phyloP scores from a whole-genome alignment of 2,113 vertebrate species.

The Synchiropus splendidus region DNA sequence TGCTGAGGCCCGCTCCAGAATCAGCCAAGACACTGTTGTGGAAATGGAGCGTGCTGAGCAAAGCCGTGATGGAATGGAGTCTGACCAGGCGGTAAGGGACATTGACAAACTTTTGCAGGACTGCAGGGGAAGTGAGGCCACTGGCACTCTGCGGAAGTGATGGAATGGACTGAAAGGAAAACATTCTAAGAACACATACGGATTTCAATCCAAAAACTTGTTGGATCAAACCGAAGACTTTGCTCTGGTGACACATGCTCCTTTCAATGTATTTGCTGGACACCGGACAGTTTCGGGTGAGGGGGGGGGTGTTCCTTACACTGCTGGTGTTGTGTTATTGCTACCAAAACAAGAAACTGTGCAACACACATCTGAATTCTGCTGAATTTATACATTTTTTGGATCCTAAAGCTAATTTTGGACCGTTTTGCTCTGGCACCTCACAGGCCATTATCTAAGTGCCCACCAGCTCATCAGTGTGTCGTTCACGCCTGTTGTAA shows the following conservation, averaged over 20 bases:
- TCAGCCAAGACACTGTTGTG: constrained; percentile 63
- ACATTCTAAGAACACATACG: too few species aligned
- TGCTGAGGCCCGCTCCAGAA: constrained; percentile 77
- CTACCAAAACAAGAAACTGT: constrained; percentile 30
- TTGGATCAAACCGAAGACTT: constrained; percentile 23
- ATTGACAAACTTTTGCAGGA: constrained; percentile 98
- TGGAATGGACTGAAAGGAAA: constrained; percentile 18
- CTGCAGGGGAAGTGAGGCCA: constrained; percentile 84
- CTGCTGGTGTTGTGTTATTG: constrained; percentile 6
- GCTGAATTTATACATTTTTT: constrained; percentile 58
- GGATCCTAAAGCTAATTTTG: constrained; percentile 56
- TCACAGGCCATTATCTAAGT: constrained; percentile 93
- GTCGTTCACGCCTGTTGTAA: constrained; percentile 56
- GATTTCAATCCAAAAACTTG: too few species aligned
- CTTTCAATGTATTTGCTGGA: constrained; percentile 37
- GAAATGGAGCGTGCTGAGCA: constrained; percentile 80
- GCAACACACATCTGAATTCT: constrained; percentile 38
- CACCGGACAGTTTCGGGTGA: too few species aligned
- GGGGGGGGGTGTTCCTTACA: too few species aligned
- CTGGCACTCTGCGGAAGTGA: constrained; percentile 83
- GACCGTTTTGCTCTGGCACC: constrained; percentile 79
- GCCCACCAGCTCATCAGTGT: constrained; percentile 87
- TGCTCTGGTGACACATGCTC: constrained; percentile 28
- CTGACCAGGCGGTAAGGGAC: constrained; percentile 94
- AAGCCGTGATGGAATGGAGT: constrained; percentile 83